phyloP scores from a whole-genome alignment of 2,113 vertebrate genomes.

The Caranx ignobilis region DNA sequence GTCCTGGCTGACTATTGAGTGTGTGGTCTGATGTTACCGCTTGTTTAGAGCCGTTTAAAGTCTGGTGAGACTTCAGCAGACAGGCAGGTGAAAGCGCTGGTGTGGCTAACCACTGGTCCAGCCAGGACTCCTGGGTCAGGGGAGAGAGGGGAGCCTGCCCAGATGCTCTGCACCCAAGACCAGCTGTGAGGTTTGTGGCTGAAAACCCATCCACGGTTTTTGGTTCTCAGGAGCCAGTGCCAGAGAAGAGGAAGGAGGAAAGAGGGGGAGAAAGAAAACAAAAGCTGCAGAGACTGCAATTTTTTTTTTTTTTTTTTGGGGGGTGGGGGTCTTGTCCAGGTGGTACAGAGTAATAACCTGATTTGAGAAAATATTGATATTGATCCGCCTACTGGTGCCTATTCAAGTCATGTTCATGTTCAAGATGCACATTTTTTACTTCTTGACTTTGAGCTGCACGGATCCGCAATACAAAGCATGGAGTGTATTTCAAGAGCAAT shows the following conservation, averaged over 20 bases:
- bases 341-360: background rate
- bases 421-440: background rate
- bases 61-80: conserved; percentile 46
- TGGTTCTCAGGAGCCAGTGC: conserved; percentile 42
- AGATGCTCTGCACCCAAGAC: conserved; percentile 60
- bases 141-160: conserved; percentile 47
- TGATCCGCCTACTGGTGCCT: background rate
- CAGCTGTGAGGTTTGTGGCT: conserved; percentile 72
- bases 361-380: conserved; percentile 2
- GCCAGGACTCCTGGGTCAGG: conserved; percentile 51
- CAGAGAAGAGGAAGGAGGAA: conserved; percentile 24
- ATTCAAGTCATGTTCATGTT: background rate
- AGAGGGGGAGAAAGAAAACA: conserved; percentile 41
- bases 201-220: conserved; percentile 53
- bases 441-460: no score
- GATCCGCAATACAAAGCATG: conserved; percentile 13
- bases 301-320: background rate
- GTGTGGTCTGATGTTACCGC: conserved; percentile 66
- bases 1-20: conserved; percentile 44
- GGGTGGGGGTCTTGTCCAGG: conserved; percentile 29
- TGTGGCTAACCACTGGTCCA: conserved; percentile 70
- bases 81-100: conserved; percentile 67
- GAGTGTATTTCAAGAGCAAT: conserved; percentile 18
- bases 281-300: conserved; percentile 39
- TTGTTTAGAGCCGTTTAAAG: conserved; percentile 53